A percentile compares a stretch with the other conserved stretches of the same genome.
Conservation (phyloP, 2,888 invertebrate species). For the Drosophila formosana region DNA sequence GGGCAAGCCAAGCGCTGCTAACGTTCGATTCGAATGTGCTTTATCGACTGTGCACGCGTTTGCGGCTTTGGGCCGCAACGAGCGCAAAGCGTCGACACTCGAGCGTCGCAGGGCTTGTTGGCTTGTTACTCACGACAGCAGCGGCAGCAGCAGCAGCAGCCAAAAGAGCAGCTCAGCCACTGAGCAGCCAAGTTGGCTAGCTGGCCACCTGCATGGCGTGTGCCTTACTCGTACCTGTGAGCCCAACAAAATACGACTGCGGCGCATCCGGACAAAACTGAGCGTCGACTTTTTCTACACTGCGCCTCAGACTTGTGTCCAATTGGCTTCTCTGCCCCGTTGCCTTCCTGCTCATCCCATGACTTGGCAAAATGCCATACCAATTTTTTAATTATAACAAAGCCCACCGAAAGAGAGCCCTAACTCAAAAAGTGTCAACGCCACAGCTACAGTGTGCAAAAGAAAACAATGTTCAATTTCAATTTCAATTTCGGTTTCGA, state of each 20-base stretch:
- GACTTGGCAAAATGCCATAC: constrained; percentile 70
- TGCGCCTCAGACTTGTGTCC: constrained; percentile 63
- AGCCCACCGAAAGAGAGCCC: constrained; percentile 45
- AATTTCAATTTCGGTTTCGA: not conserved
- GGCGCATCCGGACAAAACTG: constrained; percentile 60
- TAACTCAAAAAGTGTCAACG: constrained; percentile 54
- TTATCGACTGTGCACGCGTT: constrained; percentile 78
- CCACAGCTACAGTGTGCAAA: constrained; percentile 51
- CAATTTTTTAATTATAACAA: constrained; percentile 69
- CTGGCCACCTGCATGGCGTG: constrained; percentile 70
- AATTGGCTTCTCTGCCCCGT: constrained; percentile 29
- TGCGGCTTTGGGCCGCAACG: constrained; percentile 53
- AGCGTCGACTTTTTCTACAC: constrained; percentile 60
- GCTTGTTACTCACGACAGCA: constrained; percentile 55
- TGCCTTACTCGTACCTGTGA: constrained; percentile 49
- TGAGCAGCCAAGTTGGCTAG: constrained; percentile 9
- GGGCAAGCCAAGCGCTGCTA: constrained; percentile 57
- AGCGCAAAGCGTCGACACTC: constrained; percentile 48
- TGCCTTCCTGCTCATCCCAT: constrained; percentile 19
- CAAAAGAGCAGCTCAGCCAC: constrained; percentile 25
- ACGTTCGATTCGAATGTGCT: constrained; percentile 79
- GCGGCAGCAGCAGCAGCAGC: constrained; percentile 14
- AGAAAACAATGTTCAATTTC: constrained; percentile 9
- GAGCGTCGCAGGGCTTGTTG: constrained; percentile 66
- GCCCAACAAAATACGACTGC: constrained; percentile 40